These are phyloP conservation scores for Platycercus adscitus DNA, from an alignment of 2,113 vertebrate species.

Conservation along the genomic window DNA sequence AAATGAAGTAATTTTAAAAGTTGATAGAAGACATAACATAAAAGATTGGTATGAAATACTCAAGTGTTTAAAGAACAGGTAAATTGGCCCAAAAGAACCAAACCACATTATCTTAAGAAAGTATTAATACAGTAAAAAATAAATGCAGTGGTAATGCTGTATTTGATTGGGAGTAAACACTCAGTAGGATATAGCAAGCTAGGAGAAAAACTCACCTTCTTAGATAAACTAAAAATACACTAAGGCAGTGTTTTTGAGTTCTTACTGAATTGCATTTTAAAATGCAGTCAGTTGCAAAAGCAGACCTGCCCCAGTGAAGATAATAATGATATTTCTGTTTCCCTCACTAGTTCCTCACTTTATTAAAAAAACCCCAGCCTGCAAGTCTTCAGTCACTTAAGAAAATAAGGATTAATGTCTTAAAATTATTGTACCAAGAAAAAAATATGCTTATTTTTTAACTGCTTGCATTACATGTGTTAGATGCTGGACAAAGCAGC, in stretches of 20 bases:
- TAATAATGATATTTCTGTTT: background rate
- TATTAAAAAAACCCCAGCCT: background rate
- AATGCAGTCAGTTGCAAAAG: background rate
- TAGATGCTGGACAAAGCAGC: background rate
- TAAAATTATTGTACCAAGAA: background rate
- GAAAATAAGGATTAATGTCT: background rate
- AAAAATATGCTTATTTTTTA: background rate
- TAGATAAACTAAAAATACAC: background rate
- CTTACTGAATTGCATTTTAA: slow-evolving; percentile 14
- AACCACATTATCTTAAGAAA: background rate
- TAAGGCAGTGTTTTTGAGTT: background rate
- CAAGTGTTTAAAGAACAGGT: background rate
- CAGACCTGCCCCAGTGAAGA: background rate
- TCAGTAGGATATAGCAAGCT: background rate
- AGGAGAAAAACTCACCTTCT: background rate
- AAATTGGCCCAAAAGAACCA: background rate
- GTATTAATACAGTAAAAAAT: slow-evolving; percentile 2
- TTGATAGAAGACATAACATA: background rate
- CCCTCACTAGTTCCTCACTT: background rate
- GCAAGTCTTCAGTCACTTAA: background rate
- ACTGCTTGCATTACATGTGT: background rate
- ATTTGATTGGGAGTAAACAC: slow-evolving; percentile 27
- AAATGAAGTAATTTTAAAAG: background rate
- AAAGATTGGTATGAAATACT: background rate
- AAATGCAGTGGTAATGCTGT: background rate